Percentiles rank a stretch among this genome's conserved stretches.
Conservation (phyloP, 1,140 invertebrate genomes). For the Caerostris darwini region DNA sequence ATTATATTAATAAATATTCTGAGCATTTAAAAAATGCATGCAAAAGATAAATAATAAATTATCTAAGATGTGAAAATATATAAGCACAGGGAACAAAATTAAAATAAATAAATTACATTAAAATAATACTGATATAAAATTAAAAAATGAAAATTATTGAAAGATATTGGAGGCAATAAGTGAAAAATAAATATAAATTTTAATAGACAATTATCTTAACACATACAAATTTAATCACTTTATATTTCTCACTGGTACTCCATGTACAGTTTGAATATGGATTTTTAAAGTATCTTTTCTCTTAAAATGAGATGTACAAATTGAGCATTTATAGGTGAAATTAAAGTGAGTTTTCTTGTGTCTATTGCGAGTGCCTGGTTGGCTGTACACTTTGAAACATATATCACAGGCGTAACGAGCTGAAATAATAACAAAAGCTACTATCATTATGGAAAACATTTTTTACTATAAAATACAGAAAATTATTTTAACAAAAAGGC, state of each 20-base stretch:
- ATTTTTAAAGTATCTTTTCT: constrained; percentile 44
- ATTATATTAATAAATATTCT: too few species aligned
- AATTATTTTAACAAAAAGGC: neutral
- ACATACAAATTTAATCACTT: neutral
- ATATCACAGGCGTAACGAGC: constrained; percentile 61
- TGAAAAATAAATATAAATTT: too few species aligned
- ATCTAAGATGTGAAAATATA: too few species aligned
- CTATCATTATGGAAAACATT: neutral
- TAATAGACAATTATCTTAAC: too few species aligned
- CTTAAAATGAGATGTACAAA: constrained; percentile 50
- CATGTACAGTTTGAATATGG: constrained; percentile 41
- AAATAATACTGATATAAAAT: too few species aligned
- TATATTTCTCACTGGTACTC: neutral
- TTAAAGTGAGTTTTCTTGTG: constrained; percentile 57
- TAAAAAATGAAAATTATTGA: too few species aligned
- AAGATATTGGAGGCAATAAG: too few species aligned
- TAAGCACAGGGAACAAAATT: too few species aligned
- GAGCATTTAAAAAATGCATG: too few species aligned
- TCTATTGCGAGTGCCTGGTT: constrained; percentile 51
- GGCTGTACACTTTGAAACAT: constrained; percentile 52
- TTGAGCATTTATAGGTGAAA: constrained; percentile 2
- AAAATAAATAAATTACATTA: too few species aligned
- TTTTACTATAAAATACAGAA: too few species aligned
- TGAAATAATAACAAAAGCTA: neutral
- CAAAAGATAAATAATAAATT: too few species aligned